A percentile compares a stretch with the other conserved stretches of the same genome.
phyloP scores from a whole-genome alignment of 2,888 invertebrate genomes.

The Netelia fuscicornis region DNA sequence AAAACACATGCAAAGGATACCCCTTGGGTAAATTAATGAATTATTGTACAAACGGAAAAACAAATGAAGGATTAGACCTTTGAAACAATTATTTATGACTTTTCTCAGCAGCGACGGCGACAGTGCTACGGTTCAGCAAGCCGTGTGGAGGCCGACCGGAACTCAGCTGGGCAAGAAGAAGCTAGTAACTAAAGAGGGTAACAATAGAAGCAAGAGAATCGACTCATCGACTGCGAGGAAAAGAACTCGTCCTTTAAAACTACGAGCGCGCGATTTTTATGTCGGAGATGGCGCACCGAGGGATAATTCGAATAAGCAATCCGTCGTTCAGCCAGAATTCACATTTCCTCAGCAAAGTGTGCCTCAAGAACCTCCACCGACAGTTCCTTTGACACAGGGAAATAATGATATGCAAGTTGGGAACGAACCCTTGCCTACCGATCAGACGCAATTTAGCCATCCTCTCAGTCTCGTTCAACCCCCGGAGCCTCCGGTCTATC shows the following conservation, averaged over 20 bases:
- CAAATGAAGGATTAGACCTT: background rate
- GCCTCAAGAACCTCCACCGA: constrained; percentile 67
- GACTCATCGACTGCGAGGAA: constrained; percentile 70
- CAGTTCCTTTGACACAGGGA: constrained; percentile 63
- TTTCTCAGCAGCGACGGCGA: constrained; percentile 73
- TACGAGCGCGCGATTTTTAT: constrained; percentile 70
- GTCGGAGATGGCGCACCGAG: constrained; percentile 71
- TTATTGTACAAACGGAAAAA: background rate
- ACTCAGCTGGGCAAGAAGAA: constrained; percentile 83
- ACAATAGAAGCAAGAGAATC: constrained; percentile 65
- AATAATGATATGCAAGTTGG: constrained; percentile 43
- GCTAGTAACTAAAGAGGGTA: constrained; percentile 71
- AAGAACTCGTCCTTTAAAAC: constrained; percentile 73
- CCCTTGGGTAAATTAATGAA: constrained; percentile 77
- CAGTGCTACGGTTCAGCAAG: constrained; percentile 80
- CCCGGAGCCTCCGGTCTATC: constrained; percentile 76
- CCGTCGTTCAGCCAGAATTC: constrained; percentile 68
- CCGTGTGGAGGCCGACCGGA: constrained; percentile 84
- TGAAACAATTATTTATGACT: background rate
- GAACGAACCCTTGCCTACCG: constrained; percentile 62
- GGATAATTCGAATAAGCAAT: constrained; percentile 67
- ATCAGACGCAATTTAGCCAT: constrained; percentile 75
- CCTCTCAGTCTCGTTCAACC: constrained; percentile 74
- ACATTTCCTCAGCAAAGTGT: constrained; percentile 71
- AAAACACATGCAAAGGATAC: constrained; percentile 83